Percentiles rank a stretch among this genome's conserved stretches.
Conservation (phyloP, 2,888 invertebrate species). For the Meandrusa payeni region DNA sequence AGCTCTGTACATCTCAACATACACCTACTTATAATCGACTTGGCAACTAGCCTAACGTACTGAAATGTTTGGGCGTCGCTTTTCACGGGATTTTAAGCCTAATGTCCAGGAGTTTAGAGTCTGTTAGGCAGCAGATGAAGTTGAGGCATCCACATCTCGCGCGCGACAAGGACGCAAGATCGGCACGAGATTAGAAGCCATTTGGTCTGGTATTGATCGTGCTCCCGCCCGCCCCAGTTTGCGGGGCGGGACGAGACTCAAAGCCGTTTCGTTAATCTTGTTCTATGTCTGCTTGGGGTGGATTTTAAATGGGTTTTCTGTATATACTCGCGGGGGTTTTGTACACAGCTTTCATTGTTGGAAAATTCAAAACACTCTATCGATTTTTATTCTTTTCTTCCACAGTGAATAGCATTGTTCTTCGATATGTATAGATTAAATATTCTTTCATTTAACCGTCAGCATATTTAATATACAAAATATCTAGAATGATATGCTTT, state of each 20-base stretch:
- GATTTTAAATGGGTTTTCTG: constrained; percentile 33
- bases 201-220: constrained; percentile 43
- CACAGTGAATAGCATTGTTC: too few relatives aligned
- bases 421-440: too few relatives aligned
- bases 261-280: constrained; percentile 70
- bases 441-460: too few relatives aligned
- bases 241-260: constrained; percentile 29
- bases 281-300: constrained; percentile 57
- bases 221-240: constrained; percentile 29
- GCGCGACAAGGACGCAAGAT: constrained; percentile 71
- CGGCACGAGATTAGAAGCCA: constrained; percentile 64
- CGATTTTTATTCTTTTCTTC: background rate
- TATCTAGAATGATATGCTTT: too few relatives aligned
- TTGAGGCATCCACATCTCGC: constrained; percentile 29
- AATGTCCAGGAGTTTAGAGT: constrained; percentile 6
- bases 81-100: constrained; percentile 15
- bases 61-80: constrained; percentile 1
- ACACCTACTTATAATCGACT: constrained; percentile 23
- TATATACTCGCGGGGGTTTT: constrained; percentile 15
- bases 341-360: constrained; percentile 11
- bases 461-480: too few relatives aligned
- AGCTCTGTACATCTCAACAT: constrained; percentile 22
- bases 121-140: constrained; percentile 25
- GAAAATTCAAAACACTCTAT: constrained; percentile 5
- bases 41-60: constrained; percentile 24